Percentiles rank a stretch among this genome's conserved stretches.
phyloP scores from a whole-genome alignment of 2,888 invertebrate genomes.

The Thereva nobilitata region DNA sequence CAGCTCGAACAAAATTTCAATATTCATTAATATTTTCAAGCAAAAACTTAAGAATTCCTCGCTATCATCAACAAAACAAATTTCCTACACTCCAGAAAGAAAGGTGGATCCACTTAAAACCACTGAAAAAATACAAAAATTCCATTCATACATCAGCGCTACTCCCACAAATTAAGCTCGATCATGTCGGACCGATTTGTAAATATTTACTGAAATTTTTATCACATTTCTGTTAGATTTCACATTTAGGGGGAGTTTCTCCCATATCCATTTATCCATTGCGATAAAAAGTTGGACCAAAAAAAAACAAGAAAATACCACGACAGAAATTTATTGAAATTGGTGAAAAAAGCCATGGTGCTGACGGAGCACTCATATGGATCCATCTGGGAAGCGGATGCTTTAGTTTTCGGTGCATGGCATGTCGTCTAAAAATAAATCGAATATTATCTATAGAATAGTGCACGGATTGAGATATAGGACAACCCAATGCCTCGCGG shows the following conservation, averaged over 20 bases:
- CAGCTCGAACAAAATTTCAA: no score
- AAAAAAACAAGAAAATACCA: neutral
- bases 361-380: neutral
- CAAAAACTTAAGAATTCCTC: no score
- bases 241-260: slow-evolving; percentile 2
- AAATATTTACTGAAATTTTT: slow-evolving; percentile 9
- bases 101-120: no score
- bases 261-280: neutral
- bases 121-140: neutral
- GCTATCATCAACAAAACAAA: no score
- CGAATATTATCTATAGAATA: neutral
- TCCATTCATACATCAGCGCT: neutral
- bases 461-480: neutral
- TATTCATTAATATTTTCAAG: no score
- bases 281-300: no score
- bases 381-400: slow-evolving; percentile 6
- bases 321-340: neutral
- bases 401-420: neutral
- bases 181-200: slow-evolving; percentile 1
- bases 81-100: no score
- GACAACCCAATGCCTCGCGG: no score
- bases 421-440: neutral
- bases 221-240: neutral
- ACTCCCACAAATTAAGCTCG: no score
- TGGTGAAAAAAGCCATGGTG: neutral